Percentiles rank a stretch among this genome's conserved stretches.
These are phyloP conservation scores for Tridacna crocea DNA, from an alignment of 2,888 invertebrate species.

Conservation along the genomic window DNA sequence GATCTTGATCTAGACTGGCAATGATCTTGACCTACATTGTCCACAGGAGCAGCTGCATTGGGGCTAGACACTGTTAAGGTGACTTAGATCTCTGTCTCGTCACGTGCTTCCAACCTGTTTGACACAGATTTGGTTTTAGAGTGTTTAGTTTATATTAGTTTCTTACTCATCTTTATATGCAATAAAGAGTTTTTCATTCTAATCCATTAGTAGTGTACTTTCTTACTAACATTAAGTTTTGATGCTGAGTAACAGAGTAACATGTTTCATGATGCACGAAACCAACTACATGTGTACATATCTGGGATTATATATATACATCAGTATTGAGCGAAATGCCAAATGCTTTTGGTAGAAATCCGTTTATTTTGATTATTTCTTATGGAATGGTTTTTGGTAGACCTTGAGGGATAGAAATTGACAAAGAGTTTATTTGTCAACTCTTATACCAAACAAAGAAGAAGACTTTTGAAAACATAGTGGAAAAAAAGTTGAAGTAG, in stretches of 20 bases:
- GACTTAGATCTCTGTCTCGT: no score
- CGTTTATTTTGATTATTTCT: not conserved
- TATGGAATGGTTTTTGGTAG: no score
- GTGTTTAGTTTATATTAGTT: not conserved
- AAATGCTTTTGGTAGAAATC: not conserved
- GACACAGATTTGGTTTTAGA: not conserved
- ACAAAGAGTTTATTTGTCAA: no score
- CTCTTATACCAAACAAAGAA: no score
- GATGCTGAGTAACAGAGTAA: not conserved
- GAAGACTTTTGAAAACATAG: no score
- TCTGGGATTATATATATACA: not conserved
- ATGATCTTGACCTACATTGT: no score
- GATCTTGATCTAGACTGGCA: no score
- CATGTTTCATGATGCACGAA: not conserved
- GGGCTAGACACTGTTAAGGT: no score
- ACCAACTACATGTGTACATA: not conserved
- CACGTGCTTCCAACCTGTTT: not conserved
- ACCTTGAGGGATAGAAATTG: no score
- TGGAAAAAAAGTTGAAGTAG: no score
- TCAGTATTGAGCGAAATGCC: slow-evolving; percentile 2
- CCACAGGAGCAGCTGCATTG: no score
- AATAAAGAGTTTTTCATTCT: slow-evolving; percentile 49
- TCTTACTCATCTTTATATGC: slow-evolving; percentile 26
- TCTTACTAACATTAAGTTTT: slow-evolving; percentile 23
- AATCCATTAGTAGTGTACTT: slow-evolving; percentile 32